These are phyloP conservation scores for Andrena marginata DNA, from an alignment of 2,888 invertebrate genomes.

Conservation along the genomic window DNA sequence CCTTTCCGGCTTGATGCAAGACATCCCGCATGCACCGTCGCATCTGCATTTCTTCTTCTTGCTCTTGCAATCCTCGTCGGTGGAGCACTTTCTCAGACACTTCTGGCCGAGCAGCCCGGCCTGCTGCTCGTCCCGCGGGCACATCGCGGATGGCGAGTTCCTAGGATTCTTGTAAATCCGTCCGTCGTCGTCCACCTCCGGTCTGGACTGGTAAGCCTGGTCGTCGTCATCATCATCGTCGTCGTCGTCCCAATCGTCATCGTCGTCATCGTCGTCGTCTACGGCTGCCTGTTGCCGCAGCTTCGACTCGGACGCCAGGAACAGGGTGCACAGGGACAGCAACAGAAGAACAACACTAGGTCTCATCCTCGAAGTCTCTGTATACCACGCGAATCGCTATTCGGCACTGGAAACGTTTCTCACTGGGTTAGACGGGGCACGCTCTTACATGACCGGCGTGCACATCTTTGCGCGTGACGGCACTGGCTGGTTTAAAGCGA, in stretches of 20 bases:
- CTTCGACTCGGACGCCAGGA: slow-evolving; percentile 80
- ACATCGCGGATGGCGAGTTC: slow-evolving; percentile 94
- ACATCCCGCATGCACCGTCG: slow-evolving; percentile 98
- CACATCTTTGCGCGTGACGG: slow-evolving; percentile 19
- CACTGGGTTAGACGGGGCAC: background rate
- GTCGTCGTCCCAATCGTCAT: slow-evolving; percentile 79
- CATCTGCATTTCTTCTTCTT: slow-evolving; percentile 98
- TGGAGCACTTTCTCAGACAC: slow-evolving; percentile 96
- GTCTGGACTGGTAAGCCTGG: slow-evolving; percentile 80
- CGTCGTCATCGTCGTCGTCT: slow-evolving; percentile 81
- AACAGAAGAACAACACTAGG: slow-evolving; percentile 74
- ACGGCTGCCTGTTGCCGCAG: slow-evolving; percentile 78
- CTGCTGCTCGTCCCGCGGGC: slow-evolving; percentile 94
- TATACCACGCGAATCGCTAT: background rate
- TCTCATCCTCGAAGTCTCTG: slow-evolving; percentile 73
- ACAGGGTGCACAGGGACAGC: slow-evolving; percentile 75
- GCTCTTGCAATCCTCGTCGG: slow-evolving; percentile 98
- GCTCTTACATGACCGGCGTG: slow-evolving; percentile 64
- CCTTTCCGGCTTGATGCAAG: slow-evolving; percentile 98
- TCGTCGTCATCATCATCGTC: slow-evolving; percentile 85
- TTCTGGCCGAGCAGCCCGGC: slow-evolving; percentile 93
- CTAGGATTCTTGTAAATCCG: slow-evolving; percentile 95
- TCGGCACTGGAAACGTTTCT: slow-evolving; percentile 2
- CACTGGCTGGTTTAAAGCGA: background rate
- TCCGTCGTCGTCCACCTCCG: slow-evolving; percentile 92